Evolutionary conservation across 1,140 invertebrate genomes (phyloP).

Genomic region (Calephelis nemesis): DNA sequence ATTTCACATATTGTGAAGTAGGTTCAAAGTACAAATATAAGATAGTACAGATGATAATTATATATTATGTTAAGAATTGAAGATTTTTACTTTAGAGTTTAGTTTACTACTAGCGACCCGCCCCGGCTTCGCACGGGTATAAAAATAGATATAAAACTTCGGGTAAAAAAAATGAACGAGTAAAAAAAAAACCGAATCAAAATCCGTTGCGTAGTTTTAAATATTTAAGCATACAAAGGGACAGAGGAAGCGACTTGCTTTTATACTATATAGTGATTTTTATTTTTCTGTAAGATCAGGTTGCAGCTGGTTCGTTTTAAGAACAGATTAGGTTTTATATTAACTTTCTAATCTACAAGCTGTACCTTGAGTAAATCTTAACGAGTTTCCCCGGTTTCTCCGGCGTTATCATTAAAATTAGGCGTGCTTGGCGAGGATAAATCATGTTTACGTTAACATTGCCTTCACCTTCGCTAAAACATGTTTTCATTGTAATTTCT

Average conservation of each 20-base stretch:
- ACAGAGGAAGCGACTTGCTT: too few relatives aligned
- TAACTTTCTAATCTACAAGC: conserved; percentile 4
- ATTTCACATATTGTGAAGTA: too few relatives aligned
- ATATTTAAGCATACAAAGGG: too few relatives aligned
- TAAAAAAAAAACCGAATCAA: too few relatives aligned
- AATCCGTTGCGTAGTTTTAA: too few relatives aligned
- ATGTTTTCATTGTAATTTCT: not conserved
- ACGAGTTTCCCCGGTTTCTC: conserved; percentile 1
- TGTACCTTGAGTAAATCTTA: not conserved
- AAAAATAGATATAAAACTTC: too few relatives aligned
- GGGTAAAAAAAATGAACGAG: too few relatives aligned
- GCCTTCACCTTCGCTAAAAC: not conserved
- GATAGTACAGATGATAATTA: too few relatives aligned
- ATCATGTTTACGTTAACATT: not conserved
- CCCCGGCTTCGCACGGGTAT: too few relatives aligned
- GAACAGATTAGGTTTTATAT: conserved; percentile 6
- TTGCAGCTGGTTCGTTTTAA: not conserved
- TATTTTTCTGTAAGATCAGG: not conserved
- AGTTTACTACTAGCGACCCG: too few relatives aligned
- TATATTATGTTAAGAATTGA: too few relatives aligned
- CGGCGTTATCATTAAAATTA: conserved; percentile 7
- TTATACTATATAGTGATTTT: not conserved
- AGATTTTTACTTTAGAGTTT: not conserved
- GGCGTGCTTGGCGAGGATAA: not conserved
- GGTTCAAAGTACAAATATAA: too few relatives aligned